A percentile compares a stretch with the other conserved stretches of the same genome.
These are phyloP conservation scores for Schizaphis graminum DNA, from an alignment of 2,888 invertebrate genomes.

Conservation along the genomic window DNA sequence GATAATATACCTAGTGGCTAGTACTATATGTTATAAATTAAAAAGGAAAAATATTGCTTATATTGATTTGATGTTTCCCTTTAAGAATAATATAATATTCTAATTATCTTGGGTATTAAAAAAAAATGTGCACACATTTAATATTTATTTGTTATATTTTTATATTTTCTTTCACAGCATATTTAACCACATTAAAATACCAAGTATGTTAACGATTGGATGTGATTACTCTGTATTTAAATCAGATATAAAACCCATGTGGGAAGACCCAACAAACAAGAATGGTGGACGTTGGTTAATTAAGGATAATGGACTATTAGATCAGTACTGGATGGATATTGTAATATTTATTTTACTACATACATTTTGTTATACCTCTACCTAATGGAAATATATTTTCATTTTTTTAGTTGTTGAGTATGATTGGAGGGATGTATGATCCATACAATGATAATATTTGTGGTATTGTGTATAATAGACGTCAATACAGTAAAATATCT, in stretches of 20 bases:
- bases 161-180: conserved; percentile 75
- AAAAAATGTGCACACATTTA: not conserved
- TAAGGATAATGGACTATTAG: conserved; percentile 71
- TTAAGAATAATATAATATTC: not conserved
- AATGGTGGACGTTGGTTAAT: conserved; percentile 93
- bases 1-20: no score
- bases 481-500: conserved; percentile 94
- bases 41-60: not conserved
- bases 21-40: not conserved
- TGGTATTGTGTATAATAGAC: conserved; percentile 96
- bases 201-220: conserved; percentile 86
- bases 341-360: conserved; percentile 75
- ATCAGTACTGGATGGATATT: conserved; percentile 87
- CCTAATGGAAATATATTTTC: no score
- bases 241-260: conserved; percentile 92
- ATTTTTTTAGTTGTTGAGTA: conserved; percentile 77
- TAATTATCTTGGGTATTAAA: not conserved
- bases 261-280: conserved; percentile 93
- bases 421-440: conserved; percentile 96
- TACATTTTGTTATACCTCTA: not conserved
- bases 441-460: conserved; percentile 94
- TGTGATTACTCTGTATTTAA: conserved; percentile 90
- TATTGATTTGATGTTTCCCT: not conserved
- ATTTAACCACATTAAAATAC: conserved; percentile 91
- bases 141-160: not conserved